phyloP scores from a whole-genome alignment of 1,140 invertebrate species.

The Planococcus citri region DNA sequence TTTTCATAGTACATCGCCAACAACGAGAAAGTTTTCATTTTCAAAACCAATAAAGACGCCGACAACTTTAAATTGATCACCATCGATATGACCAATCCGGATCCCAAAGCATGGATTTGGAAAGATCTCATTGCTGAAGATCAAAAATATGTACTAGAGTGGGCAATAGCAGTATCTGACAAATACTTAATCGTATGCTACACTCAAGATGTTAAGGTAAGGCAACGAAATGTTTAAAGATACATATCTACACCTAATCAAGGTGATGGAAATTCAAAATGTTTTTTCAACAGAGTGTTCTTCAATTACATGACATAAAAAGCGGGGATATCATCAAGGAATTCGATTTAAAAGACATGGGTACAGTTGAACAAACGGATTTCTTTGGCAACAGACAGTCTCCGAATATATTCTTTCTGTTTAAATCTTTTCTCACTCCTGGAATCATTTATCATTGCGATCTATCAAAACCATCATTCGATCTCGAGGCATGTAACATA shows the following conservation, averaged over 20 bases:
- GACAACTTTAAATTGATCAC: slow-evolving; percentile 78
- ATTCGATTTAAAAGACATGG: slow-evolving; percentile 74
- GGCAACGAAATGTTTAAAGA: too few relatives aligned
- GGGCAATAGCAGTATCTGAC: slow-evolving; percentile 65
- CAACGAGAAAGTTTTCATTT: slow-evolving; percentile 64
- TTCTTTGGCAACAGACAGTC: slow-evolving; percentile 75
- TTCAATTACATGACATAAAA: slow-evolving; percentile 66
- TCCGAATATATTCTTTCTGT: slow-evolving; percentile 84
- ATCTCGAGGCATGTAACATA: slow-evolving; percentile 56
- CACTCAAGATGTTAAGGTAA: slow-evolving; percentile 87
- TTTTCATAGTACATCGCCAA: slow-evolving; percentile 83
- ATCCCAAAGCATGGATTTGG: slow-evolving; percentile 83
- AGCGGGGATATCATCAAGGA: slow-evolving; percentile 56
- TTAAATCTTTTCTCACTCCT: slow-evolving; percentile 86
- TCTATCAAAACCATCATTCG: slow-evolving; percentile 48
- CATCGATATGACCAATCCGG: slow-evolving; percentile 48
- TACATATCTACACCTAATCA: too few relatives aligned
- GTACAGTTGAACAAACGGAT: slow-evolving; percentile 67
- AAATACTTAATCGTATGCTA: slow-evolving; percentile 86
- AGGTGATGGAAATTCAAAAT: too few relatives aligned
- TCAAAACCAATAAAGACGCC: slow-evolving; percentile 88
- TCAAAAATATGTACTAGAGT: slow-evolving; percentile 75
- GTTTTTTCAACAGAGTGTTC: slow-evolving; percentile 52
- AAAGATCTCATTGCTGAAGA: slow-evolving; percentile 71
- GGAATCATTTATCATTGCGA: slow-evolving; percentile 80